Base-by-base conservation (phyloP, 2,113 vertebrate species). In the Lampris megalopsis region DNA sequence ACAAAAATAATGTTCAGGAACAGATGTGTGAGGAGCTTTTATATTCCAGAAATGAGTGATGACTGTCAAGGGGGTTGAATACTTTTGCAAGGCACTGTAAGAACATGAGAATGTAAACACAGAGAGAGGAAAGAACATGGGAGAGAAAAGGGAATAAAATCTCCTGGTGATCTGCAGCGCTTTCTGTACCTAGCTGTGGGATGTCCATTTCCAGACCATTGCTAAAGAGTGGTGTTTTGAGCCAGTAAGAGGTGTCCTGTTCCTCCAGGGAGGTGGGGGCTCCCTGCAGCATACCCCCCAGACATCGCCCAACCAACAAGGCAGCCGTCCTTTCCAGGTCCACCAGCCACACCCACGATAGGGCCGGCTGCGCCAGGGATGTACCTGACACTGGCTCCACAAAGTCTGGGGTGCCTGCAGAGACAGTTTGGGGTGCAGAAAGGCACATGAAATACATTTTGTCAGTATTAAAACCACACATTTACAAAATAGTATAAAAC, bases 211-310 rank as follows among this genome's bases (percentile, higher is more conserved):
- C 97, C 36, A 97, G 91, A 47, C 98, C 98, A 0, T 99, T 97
- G 79, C 96, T 98, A 88, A 99, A 98, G 1, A 99, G 94, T 0
- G 96, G 97, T 0, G 97, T 98, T 92, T 96, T 98, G 70, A 99
- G 91, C 97, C 97, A 99, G 81, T 98, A 98, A 1, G 94, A 93
- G 0, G 96, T 97, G 38, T 99, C 97, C 71, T 97, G 96, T 6
- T 99, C 98, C 86, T 99, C 97, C 0, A 95, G 89, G 2, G 97
- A 97, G 75, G 95, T 93, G 0, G 96, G 86, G 0, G 96, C 94
- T 24, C 98, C 98, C 86, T 98, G 97, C 68, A 99, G 94, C 98
- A 99, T 99, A 65, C 97, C 98, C 0, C 97, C 98, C 0, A 99
- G 96, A 72, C 98, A 99, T 1, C 96, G 95, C 0, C 98, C 98